Percentiles rank a stretch among this genome's conserved stretches.
phyloP scores from a whole-genome alignment of 1,140 invertebrate species.

The Penaeus chinensis region DNA sequence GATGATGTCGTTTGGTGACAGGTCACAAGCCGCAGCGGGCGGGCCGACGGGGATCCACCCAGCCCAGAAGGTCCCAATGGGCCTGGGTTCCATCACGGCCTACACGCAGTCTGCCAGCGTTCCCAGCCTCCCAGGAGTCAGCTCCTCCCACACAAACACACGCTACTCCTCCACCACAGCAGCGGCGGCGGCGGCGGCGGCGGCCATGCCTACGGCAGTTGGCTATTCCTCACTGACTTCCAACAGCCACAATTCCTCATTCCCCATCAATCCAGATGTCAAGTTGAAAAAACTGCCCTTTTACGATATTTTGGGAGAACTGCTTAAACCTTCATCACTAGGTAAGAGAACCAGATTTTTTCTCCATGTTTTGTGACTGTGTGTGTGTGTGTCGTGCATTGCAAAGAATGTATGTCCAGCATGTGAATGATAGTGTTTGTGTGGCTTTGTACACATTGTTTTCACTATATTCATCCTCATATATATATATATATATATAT shows the following conservation, averaged over 20 bases:
- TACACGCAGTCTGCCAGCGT: conserved; percentile 51
- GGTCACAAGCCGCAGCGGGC: conserved; percentile 53
- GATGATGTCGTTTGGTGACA: conserved; percentile 63
- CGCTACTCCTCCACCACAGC: conserved; percentile 35
- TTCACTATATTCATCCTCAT: too few species aligned
- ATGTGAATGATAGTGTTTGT: too few species aligned
- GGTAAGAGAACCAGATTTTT: conserved; percentile 66
- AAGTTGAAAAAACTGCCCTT: conserved; percentile 91
- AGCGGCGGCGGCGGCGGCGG: conserved; percentile 29
- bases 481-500: not conserved
- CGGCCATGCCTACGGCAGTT: conserved; percentile 30
- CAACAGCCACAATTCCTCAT: conserved; percentile 60
- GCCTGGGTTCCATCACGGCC: conserved; percentile 44
- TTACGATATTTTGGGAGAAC: conserved; percentile 87
- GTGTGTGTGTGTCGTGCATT: too few species aligned
- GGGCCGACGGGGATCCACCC: conserved; percentile 48
- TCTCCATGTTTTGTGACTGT: too few species aligned
- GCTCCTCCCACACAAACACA: conserved; percentile 25
- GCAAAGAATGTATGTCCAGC: too few species aligned
- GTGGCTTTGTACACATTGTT: too few species aligned
- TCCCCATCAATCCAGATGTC: conserved; percentile 90
- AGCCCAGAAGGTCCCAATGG: conserved; percentile 52
- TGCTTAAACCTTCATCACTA: conserved; percentile 90
- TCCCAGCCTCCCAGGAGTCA: conserved; percentile 39
- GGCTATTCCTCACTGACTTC: conserved; percentile 43